Evolutionary conservation across 1,140 invertebrate species (phyloP).

Genomic region (Meloidogyne chitwoodi): DNA sequence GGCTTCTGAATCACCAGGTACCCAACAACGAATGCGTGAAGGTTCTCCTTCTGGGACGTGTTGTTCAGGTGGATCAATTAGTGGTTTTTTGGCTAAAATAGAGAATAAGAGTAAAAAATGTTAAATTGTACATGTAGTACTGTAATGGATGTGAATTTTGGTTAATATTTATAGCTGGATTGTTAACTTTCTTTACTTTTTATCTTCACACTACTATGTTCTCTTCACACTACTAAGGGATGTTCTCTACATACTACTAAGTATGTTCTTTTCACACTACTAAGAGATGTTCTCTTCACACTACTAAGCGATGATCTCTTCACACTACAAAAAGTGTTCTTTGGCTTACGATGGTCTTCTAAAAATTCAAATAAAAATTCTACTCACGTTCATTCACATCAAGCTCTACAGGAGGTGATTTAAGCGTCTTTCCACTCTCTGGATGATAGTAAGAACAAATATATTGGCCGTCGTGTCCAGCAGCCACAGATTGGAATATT

Average conservation of each 20-base stretch:
- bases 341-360: too few relatives aligned
- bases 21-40: constrained; percentile 52
- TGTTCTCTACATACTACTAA: too few relatives aligned
- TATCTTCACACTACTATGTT: too few relatives aligned
- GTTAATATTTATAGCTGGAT: too few relatives aligned
- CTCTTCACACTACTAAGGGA: too few relatives aligned
- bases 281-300: too few relatives aligned
- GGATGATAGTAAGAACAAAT: constrained; percentile 37
- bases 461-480: constrained; percentile 30
- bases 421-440: constrained; percentile 38
- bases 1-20: constrained; percentile 40
- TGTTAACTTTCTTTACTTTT: too few relatives aligned
- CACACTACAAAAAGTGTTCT: background rate
- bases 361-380: background rate
- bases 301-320: too few relatives aligned
- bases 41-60: constrained; percentile 46
- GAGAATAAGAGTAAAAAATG: background rate
- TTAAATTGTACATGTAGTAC: too few relatives aligned
- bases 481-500: constrained; percentile 47
- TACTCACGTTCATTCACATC: constrained; percentile 37
- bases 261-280: too few relatives aligned
- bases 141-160: too few relatives aligned
- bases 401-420: constrained; percentile 46
- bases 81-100: constrained; percentile 42
- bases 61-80: constrained; percentile 52